Base-by-base conservation (phyloP, 1,140 invertebrate species). In the Diuraphis noxia region DNA sequence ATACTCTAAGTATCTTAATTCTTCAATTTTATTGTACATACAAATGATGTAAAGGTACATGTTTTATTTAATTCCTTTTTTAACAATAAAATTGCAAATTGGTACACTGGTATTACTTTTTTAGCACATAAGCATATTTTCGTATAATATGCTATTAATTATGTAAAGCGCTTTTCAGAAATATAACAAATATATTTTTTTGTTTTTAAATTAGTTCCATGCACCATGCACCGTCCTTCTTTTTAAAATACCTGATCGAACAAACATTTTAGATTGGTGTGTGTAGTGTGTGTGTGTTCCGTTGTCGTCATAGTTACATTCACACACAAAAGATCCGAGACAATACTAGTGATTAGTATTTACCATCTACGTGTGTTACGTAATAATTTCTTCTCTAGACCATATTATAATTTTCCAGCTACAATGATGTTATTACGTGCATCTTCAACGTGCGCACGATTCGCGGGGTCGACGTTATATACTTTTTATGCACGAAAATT, bases 241-340 rank as follows among this genome's bases (percentile, higher is more conserved):
- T 87, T 87, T 87, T 87, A 87, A 38, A 87, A 38, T 46, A 46
- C 17, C 9, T 56, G n/a, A 87, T 87, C 85, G 85, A 87, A 87
- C 46, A 56, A 86, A 86, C 84, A 9, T n/a, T 36, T 87, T 46
- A 3, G 46, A 23, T 41, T 19, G 8, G 82, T 84, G 43, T 82
- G 79, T 79, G n/a, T 34, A 34, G 72, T 79, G 56, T 77, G 36
- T 41, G 38, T 38, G 81, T 85, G 13, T 87, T 52, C 30, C 3
- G 13, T 25, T n/a, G 46, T 87, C 36, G 85, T 87, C 85, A 87
- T 87, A 87, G 46, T 52, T 56, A 87, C 85, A 52, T 72, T 72
- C 85, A 56, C 34, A 34, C n/a, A 52, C 21, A 87, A 52, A 87
- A 38, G 52, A 38, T 38, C 7, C 7, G 46, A 52, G 10, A 87